A percentile compares a stretch with the other conserved stretches of the same genome.
Evolutionary conservation across 2,888 invertebrate species (phyloP).

Genomic region (Eupithecia tripunctaria): DNA sequence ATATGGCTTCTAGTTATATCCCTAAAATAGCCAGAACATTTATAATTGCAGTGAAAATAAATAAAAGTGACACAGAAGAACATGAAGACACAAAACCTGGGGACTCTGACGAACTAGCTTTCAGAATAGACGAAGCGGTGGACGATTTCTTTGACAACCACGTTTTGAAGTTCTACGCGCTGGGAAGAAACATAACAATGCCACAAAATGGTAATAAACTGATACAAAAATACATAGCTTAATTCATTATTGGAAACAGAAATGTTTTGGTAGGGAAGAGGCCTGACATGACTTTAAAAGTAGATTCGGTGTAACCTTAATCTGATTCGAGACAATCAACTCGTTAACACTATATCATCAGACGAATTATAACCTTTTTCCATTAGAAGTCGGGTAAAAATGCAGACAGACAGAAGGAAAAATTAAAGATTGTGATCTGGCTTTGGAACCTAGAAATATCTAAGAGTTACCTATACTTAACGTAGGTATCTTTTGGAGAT

Average conservation of each 20-base stretch:
- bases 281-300: no score
- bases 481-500: no score
- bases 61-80: constrained; percentile 45
- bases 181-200: constrained; percentile 66
- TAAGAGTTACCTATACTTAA: no score
- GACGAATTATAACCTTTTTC: no score
- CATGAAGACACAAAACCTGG: constrained; percentile 42
- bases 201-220: constrained; percentile 63
- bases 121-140: constrained; percentile 80
- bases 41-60: constrained; percentile 38
- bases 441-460: background rate
- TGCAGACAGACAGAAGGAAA: no score
- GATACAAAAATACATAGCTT: background rate
- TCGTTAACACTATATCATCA: background rate
- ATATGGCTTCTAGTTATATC: background rate
- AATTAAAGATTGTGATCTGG: background rate
- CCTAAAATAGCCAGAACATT: background rate
- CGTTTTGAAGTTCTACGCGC: constrained; percentile 72
- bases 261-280: background rate
- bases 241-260: background rate
- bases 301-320: no score
- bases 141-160: constrained; percentile 85
- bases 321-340: background rate
- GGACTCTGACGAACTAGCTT: constrained; percentile 63
- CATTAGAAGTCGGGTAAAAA: background rate